Evolutionary conservation across 2,888 invertebrate species (phyloP), one percentile per base, ranked within the genome.

Genomic region (Plebejus melissa): DNA sequence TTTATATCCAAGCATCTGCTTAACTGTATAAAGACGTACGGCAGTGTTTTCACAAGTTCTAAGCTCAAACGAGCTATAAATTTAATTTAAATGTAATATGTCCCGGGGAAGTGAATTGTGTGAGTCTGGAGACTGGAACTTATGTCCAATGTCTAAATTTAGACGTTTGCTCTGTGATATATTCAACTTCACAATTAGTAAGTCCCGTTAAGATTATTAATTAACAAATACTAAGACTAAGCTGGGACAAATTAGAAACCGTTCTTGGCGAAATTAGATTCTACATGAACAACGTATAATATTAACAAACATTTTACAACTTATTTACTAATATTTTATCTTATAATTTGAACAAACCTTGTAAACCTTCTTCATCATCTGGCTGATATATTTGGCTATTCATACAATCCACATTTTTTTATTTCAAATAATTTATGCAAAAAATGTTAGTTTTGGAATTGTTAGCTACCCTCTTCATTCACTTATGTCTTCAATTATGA

Each of bases 21-120:
- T 28, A 65, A 1, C 32, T 65, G 13, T 65, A 3, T 32, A 4
- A 32, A 65, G 65, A 65, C 13, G 13, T 65, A 65, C 65, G 32
- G 32, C 32, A 28, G 22, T 36, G 32, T 65, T 65, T 65, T 65
- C 65, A 13, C 65, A 36, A 65, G 50, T 72, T 72, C 50, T 28
- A 72, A 72, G 32, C 72, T 72, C 72, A 41, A 70, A 41, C 70
- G 70, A 70, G 70, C 70, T 70, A 70, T 70, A 70, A 41, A 41
- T 70, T 70, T 41, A 70, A 65, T 65, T 65, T 65, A 65, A 65
- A 65, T 65, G 65, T 65, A 65, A 65, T 65, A 36, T 65, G 13
- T 32, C 65, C 5, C 16, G 36, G 65, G 32, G 65, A 65, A 65
- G 65, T 36, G 32, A 65, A 65, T 16, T 32, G 65, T 65, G 13